These are phyloP conservation scores for Cecropterus lyciades DNA, from an alignment of 1,140 invertebrate species.

Conservation along the genomic window DNA sequence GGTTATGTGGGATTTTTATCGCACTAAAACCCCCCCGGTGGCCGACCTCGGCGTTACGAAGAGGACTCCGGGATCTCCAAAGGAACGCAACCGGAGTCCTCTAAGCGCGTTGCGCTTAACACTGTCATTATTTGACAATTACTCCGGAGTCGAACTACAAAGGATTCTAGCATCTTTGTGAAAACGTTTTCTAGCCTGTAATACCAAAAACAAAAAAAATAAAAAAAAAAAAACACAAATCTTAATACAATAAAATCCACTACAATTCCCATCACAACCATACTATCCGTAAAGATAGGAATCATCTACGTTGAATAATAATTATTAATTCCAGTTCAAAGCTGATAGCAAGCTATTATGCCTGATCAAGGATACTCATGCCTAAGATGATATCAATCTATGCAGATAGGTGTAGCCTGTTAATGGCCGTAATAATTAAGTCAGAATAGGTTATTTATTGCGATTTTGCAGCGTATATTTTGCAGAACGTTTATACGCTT, in stretches of 20 bases:
- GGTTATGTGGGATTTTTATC: no score
- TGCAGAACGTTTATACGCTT: slow-evolving; percentile 19
- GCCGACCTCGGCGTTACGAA: no score
- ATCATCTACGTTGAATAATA: slow-evolving; percentile 47
- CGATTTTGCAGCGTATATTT: slow-evolving; percentile 26
- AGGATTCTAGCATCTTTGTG: no score
- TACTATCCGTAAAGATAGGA: slow-evolving; percentile 50
- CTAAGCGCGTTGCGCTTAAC: no score
- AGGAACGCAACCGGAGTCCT: no score
- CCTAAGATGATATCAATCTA: slow-evolving; percentile 41
- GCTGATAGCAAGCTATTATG: slow-evolving; percentile 49
- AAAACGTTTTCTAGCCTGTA: no score
- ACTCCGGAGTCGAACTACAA: no score
- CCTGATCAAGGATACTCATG: slow-evolving; percentile 52
- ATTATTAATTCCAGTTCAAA: slow-evolving; percentile 55
- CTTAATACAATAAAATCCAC: neutral
- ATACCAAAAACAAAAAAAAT: no score
- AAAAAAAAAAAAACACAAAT: no score
- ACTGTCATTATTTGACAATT: no score
- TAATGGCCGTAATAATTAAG: slow-evolving; percentile 51
- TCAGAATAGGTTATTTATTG: slow-evolving; percentile 48
- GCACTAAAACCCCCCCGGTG: no score
- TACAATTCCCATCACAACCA: slow-evolving; percentile 8
- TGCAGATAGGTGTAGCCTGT: slow-evolving; percentile 41
- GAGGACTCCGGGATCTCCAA: no score